A percentile compares a stretch with the other conserved stretches of the same genome.
Evolutionary conservation across 2,113 vertebrate genomes (phyloP).

Genomic region (Hassar affinis): DNA sequence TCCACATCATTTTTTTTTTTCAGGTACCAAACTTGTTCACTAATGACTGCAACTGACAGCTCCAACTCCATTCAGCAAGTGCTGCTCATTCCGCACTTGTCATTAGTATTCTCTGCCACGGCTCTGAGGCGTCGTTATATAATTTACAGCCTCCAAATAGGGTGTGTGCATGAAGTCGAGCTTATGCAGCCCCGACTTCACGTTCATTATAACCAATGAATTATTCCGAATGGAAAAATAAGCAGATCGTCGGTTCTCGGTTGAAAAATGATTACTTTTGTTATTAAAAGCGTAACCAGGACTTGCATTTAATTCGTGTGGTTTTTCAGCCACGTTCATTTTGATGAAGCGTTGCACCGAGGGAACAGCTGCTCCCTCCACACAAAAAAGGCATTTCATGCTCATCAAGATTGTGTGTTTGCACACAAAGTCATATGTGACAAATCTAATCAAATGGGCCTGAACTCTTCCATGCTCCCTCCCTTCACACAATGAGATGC

Average conservation of each 20-base stretch:
- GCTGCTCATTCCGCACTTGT: conserved; percentile 1
- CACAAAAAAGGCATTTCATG: conserved; percentile 33
- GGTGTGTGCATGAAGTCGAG: neutral
- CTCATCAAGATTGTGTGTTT: conserved; percentile 40
- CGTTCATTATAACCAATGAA: neutral
- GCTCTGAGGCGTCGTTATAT: conserved; percentile 1
- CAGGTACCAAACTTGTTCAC: neutral
- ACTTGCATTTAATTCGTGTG: neutral
- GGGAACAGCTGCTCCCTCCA: conserved; percentile 25
- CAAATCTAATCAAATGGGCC: conserved; percentile 39
- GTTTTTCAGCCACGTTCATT: neutral
- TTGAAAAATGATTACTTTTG: neutral
- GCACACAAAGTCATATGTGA: conserved; percentile 37
- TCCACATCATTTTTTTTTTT: neutral
- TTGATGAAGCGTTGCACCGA: conserved; percentile 7
- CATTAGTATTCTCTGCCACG: conserved; percentile 8
- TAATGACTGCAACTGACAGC: neutral
- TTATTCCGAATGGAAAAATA: neutral
- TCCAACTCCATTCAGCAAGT: neutral
- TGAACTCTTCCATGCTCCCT: conserved; percentile 1
- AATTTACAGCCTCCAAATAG: conserved; percentile 21
- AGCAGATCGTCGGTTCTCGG: neutral
- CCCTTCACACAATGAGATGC: conserved; percentile 32
- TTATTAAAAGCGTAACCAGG: neutral
- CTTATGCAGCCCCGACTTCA: neutral